Base-by-base conservation (phyloP, 2,888 invertebrate genomes). In the Apoda limacodes region DNA sequence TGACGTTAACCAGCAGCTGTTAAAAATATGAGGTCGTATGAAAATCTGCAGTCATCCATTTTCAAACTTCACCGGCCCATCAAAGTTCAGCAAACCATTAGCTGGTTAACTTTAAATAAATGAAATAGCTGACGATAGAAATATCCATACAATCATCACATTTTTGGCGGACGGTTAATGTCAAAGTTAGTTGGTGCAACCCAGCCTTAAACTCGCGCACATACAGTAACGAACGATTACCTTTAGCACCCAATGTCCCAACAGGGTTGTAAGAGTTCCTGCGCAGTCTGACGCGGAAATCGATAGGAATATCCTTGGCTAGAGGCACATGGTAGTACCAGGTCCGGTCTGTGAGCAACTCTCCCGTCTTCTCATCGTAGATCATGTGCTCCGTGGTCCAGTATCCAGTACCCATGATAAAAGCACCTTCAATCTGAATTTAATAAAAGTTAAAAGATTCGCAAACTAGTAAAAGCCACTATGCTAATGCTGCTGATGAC, bases 261-360 rank as follows among this genome's bases (percentile, higher is more conserved):
- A 36, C 12, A 3, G 36, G 85, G 2, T 72, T 89, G 4, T 83
- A 71, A 23, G 84, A 82, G 42, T 86, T 86, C 44, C 84, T 83
- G 13, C 84, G 69, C 30, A 92, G 76, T 28, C 85, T 84, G 1
- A 91, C 72, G 31, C 88, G 82, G 42, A 90, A 88, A 57, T 90
- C 88, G 12, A 85, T 78, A 1, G 91, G 91, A 42, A 91, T 90
- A 45, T 92, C 92, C 52, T 86, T 88, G 0, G 84, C 83, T 4
- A 87, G 85, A 0, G 90, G 90, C 0, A 87, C 85, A 48, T 87
- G 85, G 52, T 92, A 92, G 40, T 84, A 85, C 92, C 92, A 93
- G 3, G 92, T 89, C 23, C 90, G 83, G 46, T 88, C 83, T 0
- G 90, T 90, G 3, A 88, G 64, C 2, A 91, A 55, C 48, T 84